Conservation (phyloP, 2,888 invertebrate species). For the Callimorpha dominula region DNA sequence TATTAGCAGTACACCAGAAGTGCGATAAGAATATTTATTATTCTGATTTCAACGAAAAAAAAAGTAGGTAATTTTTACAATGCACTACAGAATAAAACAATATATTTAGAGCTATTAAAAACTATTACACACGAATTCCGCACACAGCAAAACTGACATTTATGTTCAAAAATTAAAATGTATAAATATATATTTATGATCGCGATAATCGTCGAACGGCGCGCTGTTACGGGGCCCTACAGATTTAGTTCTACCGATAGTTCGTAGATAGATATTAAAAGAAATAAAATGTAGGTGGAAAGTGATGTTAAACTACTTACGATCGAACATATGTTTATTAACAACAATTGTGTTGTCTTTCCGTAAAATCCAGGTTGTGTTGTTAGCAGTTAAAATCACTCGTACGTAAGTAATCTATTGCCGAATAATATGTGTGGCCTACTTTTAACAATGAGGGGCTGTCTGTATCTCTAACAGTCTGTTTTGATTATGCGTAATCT, state of each 20-base stretch:
- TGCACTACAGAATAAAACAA: too few species aligned
- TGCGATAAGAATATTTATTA: too few species aligned
- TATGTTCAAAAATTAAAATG: neutral
- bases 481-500: constrained; percentile 62
- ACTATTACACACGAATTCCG: neutral
- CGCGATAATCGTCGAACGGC: neutral
- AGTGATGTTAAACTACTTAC: constrained; percentile 15
- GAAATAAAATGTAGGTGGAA: constrained; percentile 26
- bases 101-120: neutral
- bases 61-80: too few species aligned
- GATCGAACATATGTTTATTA: constrained; percentile 18
- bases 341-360: constrained; percentile 43
- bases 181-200: neutral
- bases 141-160: neutral
- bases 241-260: neutral
- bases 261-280: neutral
- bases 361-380: constrained; percentile 51
- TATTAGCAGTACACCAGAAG: too few species aligned
- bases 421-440: constrained; percentile 56
- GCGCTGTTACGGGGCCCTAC: neutral
- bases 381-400: constrained; percentile 46
- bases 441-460: constrained; percentile 59
- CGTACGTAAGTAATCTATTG: constrained; percentile 48
- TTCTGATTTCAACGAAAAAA: too few species aligned
- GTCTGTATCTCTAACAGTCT: constrained; percentile 53